Evolutionary conservation across 1,140 invertebrate genomes (phyloP), one percentile per base, ranked within the genome.

Genomic region (Caenorhabditis inopinata): DNA sequence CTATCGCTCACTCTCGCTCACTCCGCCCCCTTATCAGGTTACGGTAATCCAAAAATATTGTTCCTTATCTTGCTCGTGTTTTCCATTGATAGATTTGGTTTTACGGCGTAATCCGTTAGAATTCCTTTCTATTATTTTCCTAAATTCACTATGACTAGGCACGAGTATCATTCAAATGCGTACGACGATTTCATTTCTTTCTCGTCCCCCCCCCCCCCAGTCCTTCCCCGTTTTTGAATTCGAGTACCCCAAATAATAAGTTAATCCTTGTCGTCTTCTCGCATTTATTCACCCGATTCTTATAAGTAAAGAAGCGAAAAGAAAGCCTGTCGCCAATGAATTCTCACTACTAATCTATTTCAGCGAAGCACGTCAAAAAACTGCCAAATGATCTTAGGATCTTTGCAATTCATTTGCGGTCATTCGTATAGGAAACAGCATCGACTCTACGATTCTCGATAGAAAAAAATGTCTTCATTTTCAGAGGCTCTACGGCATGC

Each of bases 171-270:
- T 62, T 35, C 14, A 62, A 62, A 62, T 62, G n/a, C 53, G 53
- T 62, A 62, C 53, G 14, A 14, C 6, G 38, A 7, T 42, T 62
- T 21, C 53, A 62, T 9, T 25, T 53, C 23, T 6, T 53, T n/a
- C n/a, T 62, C 35, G 9, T 32, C 7, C 29, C 14, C 5, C 14
- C 38, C 5, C 14, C 38, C 14, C 5, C 38, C 38, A 5, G 14
- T 42, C 38, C 5, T 42, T 42, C 38, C 5, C 5, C 5, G 38
- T n/a, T n/a, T n/a, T n/a, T n/a, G n/a, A n/a, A n/a, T n/a, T n/a
- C n/a, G n/a, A n/a, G n/a, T n/a, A n/a, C n/a, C n/a, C n/a, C n/a
- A 32, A 62, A 62, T 62, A 62, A 62, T 62, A 62, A 62, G 27
- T 62, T 62, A 62, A 62, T 62, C 53, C 53, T 25, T n/a, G n/a